Evolutionary conservation across 2,888 invertebrate genomes (phyloP), one percentile per base, ranked within the genome.

Genomic region (Tribolium freemani): DNA sequence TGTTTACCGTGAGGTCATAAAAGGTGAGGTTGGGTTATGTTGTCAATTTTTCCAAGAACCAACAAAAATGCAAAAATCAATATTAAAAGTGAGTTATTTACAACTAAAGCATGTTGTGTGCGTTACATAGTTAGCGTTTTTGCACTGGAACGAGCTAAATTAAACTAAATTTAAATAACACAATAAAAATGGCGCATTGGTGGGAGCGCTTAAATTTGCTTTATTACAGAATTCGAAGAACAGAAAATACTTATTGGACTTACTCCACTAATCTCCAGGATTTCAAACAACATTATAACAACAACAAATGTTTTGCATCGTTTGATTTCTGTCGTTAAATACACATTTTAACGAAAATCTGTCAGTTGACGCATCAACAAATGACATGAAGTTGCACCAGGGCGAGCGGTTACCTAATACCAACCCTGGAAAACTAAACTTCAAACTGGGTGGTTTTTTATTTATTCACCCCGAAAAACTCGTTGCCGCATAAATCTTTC

Each of bases 181-280:
- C 70, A 73, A 73, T 73, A 70, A 73, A 73, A 73, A 73, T 73
- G 73, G 73, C 73, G 73, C 70, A 73, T 51, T 73, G 54, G 73
- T 69, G 66, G 73, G 73, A 70, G 66, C 54, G 21, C 31, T 21
- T 45, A 45, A 70, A 63, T 57, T 54, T 31, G 6, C 10, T 20
- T 54, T 48, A 58, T 16, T 58, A 16, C 30, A 58, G 2, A 26
- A 20, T n/a, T 13, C 10, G 44, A 30, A 31, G 10, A 46, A 5
- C 31, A 4, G 20, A 54, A 46, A 30, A 38, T 26, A 53, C 2
- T 5, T 31, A 45, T 48, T 54, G 2, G 3, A 72, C 72, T 68
- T 72, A 72, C 68, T 63, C 56, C 50, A 56, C 56, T 30, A 26
- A 10, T 16, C 48, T 68, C 54, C 53, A 16, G 20, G 13, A 61